A percentile compares a stretch with the other conserved stretches of the same genome.
These are phyloP conservation scores for Bathynomus jamesi DNA, from an alignment of 1,140 invertebrate genomes.

Conservation along the genomic window DNA sequence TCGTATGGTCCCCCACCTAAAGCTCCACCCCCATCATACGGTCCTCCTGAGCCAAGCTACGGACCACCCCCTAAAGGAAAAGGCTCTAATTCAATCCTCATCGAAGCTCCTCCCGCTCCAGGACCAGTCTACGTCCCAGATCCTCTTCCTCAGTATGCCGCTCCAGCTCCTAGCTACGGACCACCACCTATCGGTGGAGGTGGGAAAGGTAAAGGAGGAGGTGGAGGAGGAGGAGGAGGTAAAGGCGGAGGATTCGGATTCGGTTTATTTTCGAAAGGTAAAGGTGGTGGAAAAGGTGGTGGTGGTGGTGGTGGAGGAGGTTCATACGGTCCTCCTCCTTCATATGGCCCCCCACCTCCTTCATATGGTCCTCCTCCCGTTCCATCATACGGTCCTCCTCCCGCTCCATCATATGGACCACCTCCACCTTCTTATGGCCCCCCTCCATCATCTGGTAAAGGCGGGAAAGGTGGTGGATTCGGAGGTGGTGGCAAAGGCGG, in stretches of 20 bases:
- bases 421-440: too few species aligned
- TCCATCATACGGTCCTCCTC: constrained; percentile 14
- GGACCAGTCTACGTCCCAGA: constrained; percentile 38
- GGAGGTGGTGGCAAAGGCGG: too few species aligned
- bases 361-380: constrained; percentile 29
- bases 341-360: constrained; percentile 15
- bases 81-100: constrained; percentile 37
- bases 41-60: constrained; percentile 19
- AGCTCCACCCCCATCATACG: constrained; percentile 14
- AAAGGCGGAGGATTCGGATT: background rate
- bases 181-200: constrained; percentile 4
- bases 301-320: constrained; percentile 1
- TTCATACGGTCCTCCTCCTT: constrained; percentile 18
- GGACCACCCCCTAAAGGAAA: constrained; percentile 14
- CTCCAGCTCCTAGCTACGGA: constrained; percentile 26
- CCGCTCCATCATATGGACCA: too few species aligned
- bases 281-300: constrained; percentile 2
- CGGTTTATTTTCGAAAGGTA: background rate
- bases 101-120: constrained; percentile 40
- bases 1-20: constrained; percentile 25
- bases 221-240: background rate
- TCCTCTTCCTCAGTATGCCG: constrained; percentile 37
- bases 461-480: too few species aligned
- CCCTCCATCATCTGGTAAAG: too few species aligned
- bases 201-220: constrained; percentile 17